Percentiles rank a stretch among this genome's conserved stretches.
phyloP scores from a whole-genome alignment of 2,888 invertebrate species.

The Macrosoma leucophasiata region DNA sequence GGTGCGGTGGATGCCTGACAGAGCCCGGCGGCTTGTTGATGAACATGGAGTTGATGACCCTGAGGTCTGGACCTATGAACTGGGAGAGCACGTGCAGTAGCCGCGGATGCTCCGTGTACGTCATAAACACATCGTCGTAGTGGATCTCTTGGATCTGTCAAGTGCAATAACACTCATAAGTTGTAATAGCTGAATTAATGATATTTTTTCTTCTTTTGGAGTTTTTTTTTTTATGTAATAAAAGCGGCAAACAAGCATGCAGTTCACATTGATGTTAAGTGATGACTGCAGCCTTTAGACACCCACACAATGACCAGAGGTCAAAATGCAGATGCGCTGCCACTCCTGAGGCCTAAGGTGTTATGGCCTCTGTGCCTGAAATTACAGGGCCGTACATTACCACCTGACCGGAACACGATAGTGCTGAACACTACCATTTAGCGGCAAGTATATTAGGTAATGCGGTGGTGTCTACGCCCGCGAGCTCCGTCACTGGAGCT shows the following conservation, averaged over 20 bases:
- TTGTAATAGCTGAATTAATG: neutral
- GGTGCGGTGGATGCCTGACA: conserved; percentile 80
- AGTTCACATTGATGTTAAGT: neutral
- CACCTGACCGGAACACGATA: too few relatives aligned
- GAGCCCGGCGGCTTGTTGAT: conserved; percentile 92
- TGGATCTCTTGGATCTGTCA: conserved; percentile 83
- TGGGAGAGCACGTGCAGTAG: conserved; percentile 82
- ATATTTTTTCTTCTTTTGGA: conserved; percentile 1
- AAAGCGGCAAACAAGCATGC: neutral
- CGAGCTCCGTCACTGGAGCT: too few relatives aligned
- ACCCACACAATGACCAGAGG: neutral
- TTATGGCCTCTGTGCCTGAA: too few relatives aligned
- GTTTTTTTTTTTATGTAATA: neutral
- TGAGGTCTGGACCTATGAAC: conserved; percentile 85
- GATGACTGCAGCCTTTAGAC: neutral
- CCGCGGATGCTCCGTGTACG: conserved; percentile 78
- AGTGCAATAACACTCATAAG: neutral
- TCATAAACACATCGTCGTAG: conserved; percentile 81
- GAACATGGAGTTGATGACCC: conserved; percentile 89
- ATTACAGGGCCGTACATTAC: too few relatives aligned
- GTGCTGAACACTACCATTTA: too few relatives aligned
- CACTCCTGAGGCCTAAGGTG: neutral
- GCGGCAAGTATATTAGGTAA: too few relatives aligned
- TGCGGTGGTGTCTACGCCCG: too few relatives aligned
- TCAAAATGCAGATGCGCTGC: neutral